Evolutionary conservation across 2,113 vertebrate species (phyloP).

Genomic region (Turnix velox): DNA sequence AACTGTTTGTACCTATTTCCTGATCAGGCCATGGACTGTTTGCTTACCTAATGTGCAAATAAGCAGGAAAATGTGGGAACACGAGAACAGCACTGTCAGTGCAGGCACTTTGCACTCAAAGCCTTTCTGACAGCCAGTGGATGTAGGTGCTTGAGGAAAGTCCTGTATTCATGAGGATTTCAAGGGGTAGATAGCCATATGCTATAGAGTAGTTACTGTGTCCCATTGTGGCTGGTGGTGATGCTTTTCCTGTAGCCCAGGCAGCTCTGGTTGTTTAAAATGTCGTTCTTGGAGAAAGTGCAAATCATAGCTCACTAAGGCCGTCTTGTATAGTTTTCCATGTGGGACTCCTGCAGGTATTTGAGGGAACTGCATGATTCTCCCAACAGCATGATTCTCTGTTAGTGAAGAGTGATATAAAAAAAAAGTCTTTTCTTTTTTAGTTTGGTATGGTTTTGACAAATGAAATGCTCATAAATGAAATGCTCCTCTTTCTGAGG

Average conservation of each 20-base stretch:
- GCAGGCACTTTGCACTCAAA: accelerated
- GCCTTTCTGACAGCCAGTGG: not conserved
- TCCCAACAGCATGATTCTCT: not conserved
- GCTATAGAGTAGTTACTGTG: not conserved
- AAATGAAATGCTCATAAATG: not conserved
- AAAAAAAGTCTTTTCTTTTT: not conserved
- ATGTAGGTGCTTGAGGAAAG: not conserved
- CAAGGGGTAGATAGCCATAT: not conserved
- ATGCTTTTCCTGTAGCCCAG: not conserved
- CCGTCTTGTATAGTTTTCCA: not conserved
- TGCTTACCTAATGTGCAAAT: not conserved
- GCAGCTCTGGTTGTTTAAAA: not conserved
- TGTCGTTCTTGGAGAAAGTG: not conserved
- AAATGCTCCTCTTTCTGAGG: not conserved
- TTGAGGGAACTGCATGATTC: not conserved
- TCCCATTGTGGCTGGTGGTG: not conserved
- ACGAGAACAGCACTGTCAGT: not conserved
- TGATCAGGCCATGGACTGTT: not conserved
- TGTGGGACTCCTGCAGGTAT: not conserved
- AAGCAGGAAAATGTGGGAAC: accelerated
- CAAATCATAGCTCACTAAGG: accelerated
- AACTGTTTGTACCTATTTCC: not conserved
- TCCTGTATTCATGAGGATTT: not conserved
- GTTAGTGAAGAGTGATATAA: not conserved
- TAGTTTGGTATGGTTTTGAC: not conserved